Evolutionary conservation across 2,797 vertebrate genomes (phyloP).

Genomic region (Lagodon rhomboides): DNA sequence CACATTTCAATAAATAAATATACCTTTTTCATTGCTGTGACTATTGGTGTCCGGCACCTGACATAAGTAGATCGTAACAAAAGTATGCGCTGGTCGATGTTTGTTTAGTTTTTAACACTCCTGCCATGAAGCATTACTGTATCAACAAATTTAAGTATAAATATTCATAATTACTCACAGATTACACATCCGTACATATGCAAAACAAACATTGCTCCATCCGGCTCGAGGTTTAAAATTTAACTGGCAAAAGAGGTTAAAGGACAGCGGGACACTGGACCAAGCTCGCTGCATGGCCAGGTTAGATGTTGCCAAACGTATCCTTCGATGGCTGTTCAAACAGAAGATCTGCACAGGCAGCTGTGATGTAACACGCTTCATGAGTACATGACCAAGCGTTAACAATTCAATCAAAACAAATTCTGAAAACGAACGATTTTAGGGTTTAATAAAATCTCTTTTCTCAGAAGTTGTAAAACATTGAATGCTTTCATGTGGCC

Average conservation of each 20-base stretch:
- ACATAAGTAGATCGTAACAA: slow-evolving; percentile 40
- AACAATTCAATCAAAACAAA: background rate
- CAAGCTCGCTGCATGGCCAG: slow-evolving; percentile 34
- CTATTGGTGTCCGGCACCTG: slow-evolving; percentile 83
- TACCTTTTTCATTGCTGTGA: slow-evolving; percentile 75
- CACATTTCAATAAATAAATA: slow-evolving; percentile 95
- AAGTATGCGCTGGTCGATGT: background rate
- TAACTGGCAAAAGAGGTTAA: slow-evolving; percentile 75
- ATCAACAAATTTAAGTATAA: slow-evolving; percentile 12
- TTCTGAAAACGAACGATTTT: background rate
- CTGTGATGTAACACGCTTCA: slow-evolving; percentile 53
- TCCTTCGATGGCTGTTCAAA: slow-evolving; percentile 61
- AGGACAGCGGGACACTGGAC: slow-evolving; percentile 64
- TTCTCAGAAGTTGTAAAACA: slow-evolving; percentile 14
- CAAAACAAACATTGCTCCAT: slow-evolving; percentile 70
- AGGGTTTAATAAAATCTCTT: slow-evolving; percentile 1
- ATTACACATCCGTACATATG: slow-evolving; percentile 58
- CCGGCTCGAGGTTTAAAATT: slow-evolving; percentile 71
- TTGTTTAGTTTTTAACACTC: slow-evolving; percentile 5
- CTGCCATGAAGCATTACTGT: background rate
- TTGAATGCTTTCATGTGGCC: background rate
- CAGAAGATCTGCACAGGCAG: slow-evolving; percentile 19
- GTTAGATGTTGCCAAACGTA: slow-evolving; percentile 48
- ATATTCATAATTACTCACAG: slow-evolving; percentile 55
- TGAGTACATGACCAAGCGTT: background rate